These are phyloP conservation scores for Bradypodion ventrale DNA, from an alignment of 2,797 vertebrate genomes.

Conservation along the genomic window DNA sequence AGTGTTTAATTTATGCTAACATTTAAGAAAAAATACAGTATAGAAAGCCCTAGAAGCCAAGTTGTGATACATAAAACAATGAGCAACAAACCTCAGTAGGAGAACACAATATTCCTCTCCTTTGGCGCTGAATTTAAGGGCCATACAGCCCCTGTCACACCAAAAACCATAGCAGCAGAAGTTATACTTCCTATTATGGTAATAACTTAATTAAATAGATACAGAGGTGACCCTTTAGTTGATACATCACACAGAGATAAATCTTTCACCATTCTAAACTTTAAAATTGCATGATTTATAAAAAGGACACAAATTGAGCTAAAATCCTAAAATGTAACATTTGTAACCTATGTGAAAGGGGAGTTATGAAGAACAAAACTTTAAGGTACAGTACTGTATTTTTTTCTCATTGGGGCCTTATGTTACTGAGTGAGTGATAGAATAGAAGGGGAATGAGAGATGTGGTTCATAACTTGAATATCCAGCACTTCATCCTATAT, in stretches of 20 bases:
- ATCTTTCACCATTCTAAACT: too few species aligned
- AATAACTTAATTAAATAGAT: too few species aligned
- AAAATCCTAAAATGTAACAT: too few species aligned
- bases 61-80: neutral
- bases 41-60: neutral
- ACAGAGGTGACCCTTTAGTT: too few species aligned
- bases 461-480: neutral
- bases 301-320: neutral
- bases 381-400: too few species aligned
- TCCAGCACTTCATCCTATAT: neutral
- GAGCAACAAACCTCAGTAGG: neutral
- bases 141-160: neutral
- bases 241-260: too few species aligned
- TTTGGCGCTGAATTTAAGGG: neutral
- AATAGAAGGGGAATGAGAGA: too few species aligned
- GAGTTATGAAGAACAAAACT: too few species aligned
- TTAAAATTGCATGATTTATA: neutral
- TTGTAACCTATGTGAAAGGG: too few species aligned
- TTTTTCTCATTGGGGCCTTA: neutral
- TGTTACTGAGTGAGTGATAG: neutral
- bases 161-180: neutral
- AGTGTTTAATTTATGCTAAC: neutral
- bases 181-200: neutral
- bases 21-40: neutral
- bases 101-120: neutral